phyloP scores from a whole-genome alignment of 2,797 vertebrate genomes.

The Carapus acus region DNA sequence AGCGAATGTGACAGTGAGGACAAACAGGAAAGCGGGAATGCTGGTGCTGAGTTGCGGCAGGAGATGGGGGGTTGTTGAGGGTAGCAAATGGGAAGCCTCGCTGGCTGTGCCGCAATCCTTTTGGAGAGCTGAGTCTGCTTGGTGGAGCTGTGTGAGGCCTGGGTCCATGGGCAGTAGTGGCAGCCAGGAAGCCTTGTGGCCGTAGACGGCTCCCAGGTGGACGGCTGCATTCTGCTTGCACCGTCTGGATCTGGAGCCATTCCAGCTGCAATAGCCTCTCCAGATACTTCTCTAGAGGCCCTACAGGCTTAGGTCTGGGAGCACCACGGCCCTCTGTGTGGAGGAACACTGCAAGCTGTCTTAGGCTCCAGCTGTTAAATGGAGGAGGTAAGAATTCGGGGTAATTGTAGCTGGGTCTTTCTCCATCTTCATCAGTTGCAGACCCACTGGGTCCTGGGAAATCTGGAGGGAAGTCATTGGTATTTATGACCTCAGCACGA shows the following conservation, averaged over 20 bases:
- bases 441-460: constrained; percentile 61
- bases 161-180: constrained; percentile 48
- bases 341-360: constrained; percentile 79
- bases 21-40: constrained; percentile 67
- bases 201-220: constrained; percentile 42
- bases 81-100: constrained; percentile 64
- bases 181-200: constrained; percentile 52
- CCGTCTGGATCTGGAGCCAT: constrained; percentile 89
- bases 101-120: constrained; percentile 70
- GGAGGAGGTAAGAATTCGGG: constrained; percentile 90
- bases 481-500: constrained; percentile 86
- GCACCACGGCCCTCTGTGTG: constrained; percentile 75
- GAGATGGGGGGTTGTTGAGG: constrained; percentile 65
- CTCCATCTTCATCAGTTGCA: constrained; percentile 46
- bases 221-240: constrained; percentile 79
- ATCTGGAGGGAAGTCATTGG: constrained; percentile 69
- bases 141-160: constrained; percentile 77
- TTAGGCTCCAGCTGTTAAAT: constrained; percentile 89
- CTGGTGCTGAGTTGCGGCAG: constrained; percentile 58
- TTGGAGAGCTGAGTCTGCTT: constrained; percentile 74
- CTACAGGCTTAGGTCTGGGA: constrained; percentile 72
- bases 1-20: constrained; percentile 75
- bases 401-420: constrained; percentile 72
- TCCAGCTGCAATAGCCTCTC: constrained; percentile 87
- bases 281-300: constrained; percentile 80